Conservation (phyloP, 2,888 invertebrate species). For the Strigamia crassipes region DNA sequence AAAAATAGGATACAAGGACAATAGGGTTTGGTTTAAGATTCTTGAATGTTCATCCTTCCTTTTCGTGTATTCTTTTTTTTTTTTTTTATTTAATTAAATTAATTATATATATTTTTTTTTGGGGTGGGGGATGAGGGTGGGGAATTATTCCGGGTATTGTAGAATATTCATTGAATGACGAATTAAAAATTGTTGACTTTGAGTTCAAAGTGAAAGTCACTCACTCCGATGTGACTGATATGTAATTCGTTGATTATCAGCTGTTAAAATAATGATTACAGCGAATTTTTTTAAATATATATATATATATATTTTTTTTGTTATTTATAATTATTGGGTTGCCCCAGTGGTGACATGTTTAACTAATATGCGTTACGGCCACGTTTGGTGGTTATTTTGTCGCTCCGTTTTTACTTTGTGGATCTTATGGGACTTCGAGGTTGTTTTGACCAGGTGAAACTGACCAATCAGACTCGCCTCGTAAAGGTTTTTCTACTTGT, state of each 20-base stretch:
- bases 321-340: neutral
- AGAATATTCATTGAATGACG: too few species aligned
- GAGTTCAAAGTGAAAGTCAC: conserved; percentile 14
- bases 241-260: neutral
- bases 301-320: neutral
- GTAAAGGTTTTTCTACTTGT: neutral
- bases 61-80: neutral
- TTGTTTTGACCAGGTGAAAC: neutral
- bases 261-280: neutral
- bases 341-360: neutral
- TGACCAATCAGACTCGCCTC: neutral
- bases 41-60: neutral
- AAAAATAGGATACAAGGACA: conserved; percentile 3
- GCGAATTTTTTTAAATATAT: too few species aligned
- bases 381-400: neutral
- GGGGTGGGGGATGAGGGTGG: too few species aligned
- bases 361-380: neutral
- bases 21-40: neutral
- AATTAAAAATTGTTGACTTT: neutral
- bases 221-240: neutral
- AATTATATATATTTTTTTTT: too few species aligned
- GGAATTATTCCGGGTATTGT: neutral
- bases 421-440: neutral
- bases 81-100: neutral
- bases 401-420: neutral